These are phyloP conservation scores for Furnarius figulus DNA, from an alignment of 2,113 vertebrate species.

Conservation along the genomic window DNA sequence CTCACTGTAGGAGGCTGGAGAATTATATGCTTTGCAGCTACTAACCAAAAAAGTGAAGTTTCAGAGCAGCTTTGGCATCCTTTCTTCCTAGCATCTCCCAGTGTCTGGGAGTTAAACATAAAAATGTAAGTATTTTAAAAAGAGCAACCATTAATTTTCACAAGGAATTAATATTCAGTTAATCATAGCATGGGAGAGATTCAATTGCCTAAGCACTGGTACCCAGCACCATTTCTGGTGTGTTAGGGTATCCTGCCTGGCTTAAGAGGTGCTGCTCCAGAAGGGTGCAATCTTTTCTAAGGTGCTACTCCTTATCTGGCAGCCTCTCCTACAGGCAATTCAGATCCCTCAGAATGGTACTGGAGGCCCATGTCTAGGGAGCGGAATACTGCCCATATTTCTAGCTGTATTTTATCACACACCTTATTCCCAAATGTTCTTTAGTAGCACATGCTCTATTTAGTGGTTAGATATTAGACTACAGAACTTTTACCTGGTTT, in stretches of 20 bases:
- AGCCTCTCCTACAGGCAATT: not conserved
- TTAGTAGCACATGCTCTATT: not conserved
- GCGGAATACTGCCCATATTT: not conserved
- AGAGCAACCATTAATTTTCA: not conserved
- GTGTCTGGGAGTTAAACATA: not conserved
- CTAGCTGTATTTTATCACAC: not conserved
- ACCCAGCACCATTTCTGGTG: not conserved
- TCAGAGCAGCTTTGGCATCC: not conserved
- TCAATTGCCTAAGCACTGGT: not conserved
- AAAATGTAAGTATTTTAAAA: not conserved
- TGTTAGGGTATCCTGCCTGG: not conserved
- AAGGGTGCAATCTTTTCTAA: not conserved
- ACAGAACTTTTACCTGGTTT: not conserved
- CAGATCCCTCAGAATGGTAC: not conserved
- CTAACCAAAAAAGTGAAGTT: not conserved
- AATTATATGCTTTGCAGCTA: not conserved
- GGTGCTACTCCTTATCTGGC: not conserved
- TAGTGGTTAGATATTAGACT: not conserved
- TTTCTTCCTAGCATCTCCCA: not conserved
- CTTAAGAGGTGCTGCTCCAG: not conserved
- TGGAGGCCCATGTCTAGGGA: not conserved
- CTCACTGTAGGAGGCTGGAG: not conserved
- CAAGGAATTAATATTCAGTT: not conserved
- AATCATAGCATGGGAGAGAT: not conserved
- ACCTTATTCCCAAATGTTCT: not conserved